Conservation (phyloP, 2,797 vertebrate genomes). For the Catharus ustulatus region DNA sequence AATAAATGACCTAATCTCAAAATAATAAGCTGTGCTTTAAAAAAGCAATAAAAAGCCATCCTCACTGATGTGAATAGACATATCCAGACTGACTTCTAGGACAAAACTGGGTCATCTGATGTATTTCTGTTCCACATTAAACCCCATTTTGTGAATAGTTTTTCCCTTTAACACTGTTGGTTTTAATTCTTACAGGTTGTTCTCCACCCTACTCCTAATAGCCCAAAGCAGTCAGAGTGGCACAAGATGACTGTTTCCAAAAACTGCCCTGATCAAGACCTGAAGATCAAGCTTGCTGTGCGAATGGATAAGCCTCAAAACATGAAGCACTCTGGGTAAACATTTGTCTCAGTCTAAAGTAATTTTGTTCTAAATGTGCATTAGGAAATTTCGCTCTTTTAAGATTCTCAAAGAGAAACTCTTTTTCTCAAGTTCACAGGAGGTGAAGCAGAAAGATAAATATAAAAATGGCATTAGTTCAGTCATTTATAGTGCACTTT, state of each 20-base stretch:
- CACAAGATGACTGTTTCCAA: constrained; percentile 99
- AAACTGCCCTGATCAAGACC: constrained; percentile 96
- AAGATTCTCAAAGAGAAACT: background rate
- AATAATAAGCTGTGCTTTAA: background rate
- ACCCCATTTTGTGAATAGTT: background rate
- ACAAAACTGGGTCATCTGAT: background rate
- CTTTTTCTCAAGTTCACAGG: background rate
- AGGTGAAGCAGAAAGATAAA: background rate
- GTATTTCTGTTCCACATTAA: background rate
- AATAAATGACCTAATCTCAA: background rate
- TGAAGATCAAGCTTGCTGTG: constrained; percentile 97
- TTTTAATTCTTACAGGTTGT: constrained; percentile 85
- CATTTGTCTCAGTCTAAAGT: background rate
- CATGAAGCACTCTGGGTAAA: constrained; percentile 99
- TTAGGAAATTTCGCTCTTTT: background rate
- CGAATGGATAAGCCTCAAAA: constrained; percentile 99
- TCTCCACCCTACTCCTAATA: constrained; percentile 97
- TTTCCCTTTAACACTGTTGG: background rate
- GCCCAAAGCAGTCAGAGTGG: constrained; percentile 96
- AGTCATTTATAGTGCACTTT: background rate
- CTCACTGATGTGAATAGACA: background rate
- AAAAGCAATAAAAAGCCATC: background rate
- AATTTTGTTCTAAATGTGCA: background rate
- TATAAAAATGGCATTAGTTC: background rate
- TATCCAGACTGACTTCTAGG: background rate